Base-by-base conservation (phyloP, 2,888 invertebrate genomes). In the Molorchus minor region DNA sequence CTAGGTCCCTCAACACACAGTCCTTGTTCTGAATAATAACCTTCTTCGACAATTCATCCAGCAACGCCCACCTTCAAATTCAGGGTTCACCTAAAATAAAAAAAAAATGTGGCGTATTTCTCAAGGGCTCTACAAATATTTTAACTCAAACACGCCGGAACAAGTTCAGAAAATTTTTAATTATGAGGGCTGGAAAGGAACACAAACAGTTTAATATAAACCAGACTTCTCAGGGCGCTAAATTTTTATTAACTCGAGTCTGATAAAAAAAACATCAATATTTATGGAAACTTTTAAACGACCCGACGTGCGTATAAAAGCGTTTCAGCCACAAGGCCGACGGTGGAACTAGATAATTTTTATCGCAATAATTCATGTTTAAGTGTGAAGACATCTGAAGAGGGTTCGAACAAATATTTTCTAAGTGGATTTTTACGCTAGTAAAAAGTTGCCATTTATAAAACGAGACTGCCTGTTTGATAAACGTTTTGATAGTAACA, bases 351-450 rank as follows among this genome's bases (percentile, higher is more conserved):
- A 38, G 38, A 49, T 49, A 49, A 49, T 49, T 49, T 49, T 49
- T 49, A 49, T 16, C 25, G 49, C 49, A 40, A 49, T 49, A 49
- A 49, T 16, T 49, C 49, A 49, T 25, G 29, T 38, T 49, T 49
- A 49, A 49, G 38, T 49, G 49, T 38, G 49, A 49, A 25, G 38
- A 49, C 43, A 43, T 49, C 49, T 49, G 25, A 35, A 35, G 47
- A 40, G 49, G 21, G 7, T 21, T 29, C n/a, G 5, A 33, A 33
- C 12, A n/a, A n/a, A n/a, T n/a, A 3, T 40, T 13, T 21, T 21
- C 25, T 49, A 49, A 49, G 38, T 49, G 49, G 49, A 49, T 40
- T 49, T 38, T 36, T 49, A 38, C 21, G 35, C 35, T n/a, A n/a
- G n/a, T n/a, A n/a, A n/a, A n/a, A n/a, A n/a, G n/a, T n/a, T n/a